A percentile compares a stretch with the other conserved stretches of the same genome.
phyloP scores from a whole-genome alignment of 1,140 invertebrate species.

The Stenopsyche tienmushanensis region DNA sequence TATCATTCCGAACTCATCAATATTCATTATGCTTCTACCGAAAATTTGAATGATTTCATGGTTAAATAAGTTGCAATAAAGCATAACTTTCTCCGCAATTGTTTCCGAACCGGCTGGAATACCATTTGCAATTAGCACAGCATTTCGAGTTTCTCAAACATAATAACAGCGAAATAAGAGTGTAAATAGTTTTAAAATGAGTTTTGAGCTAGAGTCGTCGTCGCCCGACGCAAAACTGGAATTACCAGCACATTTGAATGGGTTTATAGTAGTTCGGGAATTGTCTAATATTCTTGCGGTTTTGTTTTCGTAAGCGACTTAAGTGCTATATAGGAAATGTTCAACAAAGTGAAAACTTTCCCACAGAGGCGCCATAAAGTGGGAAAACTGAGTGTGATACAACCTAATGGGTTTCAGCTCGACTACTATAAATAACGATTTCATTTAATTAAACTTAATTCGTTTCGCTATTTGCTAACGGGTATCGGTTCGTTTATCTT shows the following conservation, averaged over 20 bases:
- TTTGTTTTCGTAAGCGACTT: background rate
- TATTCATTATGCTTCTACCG: too few relatives aligned
- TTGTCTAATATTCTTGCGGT: slow-evolving; percentile 15
- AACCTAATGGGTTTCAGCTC: background rate
- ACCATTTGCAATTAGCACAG: too few relatives aligned
- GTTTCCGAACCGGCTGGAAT: too few relatives aligned
- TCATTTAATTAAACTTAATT: background rate
- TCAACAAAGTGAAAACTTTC: slow-evolving; percentile 13
- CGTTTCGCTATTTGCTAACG: too few relatives aligned
- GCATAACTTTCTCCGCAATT: too few relatives aligned
- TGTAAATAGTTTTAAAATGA: background rate
- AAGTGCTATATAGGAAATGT: slow-evolving; percentile 1
- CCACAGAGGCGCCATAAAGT: slow-evolving; percentile 5
- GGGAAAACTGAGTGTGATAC: background rate
- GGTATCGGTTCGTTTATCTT: background rate
- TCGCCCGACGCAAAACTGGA: too few relatives aligned
- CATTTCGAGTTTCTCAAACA: too few relatives aligned
- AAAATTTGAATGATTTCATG: too few relatives aligned
- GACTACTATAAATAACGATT: slow-evolving; percentile 4
- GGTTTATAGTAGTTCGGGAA: too few relatives aligned
- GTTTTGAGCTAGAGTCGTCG: background rate
- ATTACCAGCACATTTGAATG: too few relatives aligned
- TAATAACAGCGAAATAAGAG: background rate
- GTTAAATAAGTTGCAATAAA: too few relatives aligned
- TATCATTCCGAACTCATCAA: too few relatives aligned